phyloP scores from a whole-genome alignment of 2,888 invertebrate genomes.

The Eilema griseolum region DNA sequence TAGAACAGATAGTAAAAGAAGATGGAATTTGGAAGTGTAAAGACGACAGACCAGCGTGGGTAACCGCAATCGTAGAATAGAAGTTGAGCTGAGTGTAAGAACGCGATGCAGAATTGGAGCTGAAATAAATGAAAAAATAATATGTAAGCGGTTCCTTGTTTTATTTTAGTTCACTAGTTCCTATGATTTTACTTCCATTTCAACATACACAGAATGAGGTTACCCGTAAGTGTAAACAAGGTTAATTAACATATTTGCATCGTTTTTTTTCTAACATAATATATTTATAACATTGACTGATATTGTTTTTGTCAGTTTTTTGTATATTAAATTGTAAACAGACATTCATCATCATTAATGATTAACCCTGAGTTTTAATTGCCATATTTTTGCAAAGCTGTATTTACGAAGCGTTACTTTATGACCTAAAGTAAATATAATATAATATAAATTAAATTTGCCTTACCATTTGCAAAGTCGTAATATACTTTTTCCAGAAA shows the following conservation, averaged over 20 bases:
- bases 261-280: too few relatives aligned
- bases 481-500: slow-evolving; percentile 98
- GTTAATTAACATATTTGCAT: too few relatives aligned
- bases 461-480: slow-evolving; percentile 87
- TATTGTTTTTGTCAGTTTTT: too few relatives aligned
- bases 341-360: too few relatives aligned
- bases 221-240: too few relatives aligned
- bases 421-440: too few relatives aligned
- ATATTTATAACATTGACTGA: too few relatives aligned
- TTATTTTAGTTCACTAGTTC: background rate
- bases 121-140: slow-evolving; percentile 74
- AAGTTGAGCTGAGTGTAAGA: slow-evolving; percentile 94
- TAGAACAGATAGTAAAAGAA: slow-evolving; percentile 97
- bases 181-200: background rate
- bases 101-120: slow-evolving; percentile 96
- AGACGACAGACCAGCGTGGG: slow-evolving; percentile 93
- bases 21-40: slow-evolving; percentile 95
- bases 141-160: background rate
- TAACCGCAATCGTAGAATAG: slow-evolving; percentile 96
- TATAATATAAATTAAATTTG: background rate
- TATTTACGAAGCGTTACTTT: too few relatives aligned
- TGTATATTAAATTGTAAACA: too few relatives aligned
- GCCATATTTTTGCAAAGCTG: too few relatives aligned
- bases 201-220: too few relatives aligned
- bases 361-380: too few relatives aligned